Conservation (phyloP, 1,140 invertebrate species). For the Drosophila ficusphila region DNA sequence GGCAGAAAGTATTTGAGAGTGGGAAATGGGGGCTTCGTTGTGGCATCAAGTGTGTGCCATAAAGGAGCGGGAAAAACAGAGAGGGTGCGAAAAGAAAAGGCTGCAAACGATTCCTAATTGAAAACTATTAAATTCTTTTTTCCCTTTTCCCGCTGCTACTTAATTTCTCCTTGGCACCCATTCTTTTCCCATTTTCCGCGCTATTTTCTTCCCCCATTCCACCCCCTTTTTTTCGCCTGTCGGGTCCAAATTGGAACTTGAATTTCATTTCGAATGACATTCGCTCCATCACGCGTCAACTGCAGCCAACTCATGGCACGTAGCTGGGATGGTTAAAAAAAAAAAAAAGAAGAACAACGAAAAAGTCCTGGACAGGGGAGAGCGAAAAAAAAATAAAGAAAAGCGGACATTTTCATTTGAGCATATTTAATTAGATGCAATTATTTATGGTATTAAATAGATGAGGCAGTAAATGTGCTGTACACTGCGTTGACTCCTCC, state of each 20-base stretch:
- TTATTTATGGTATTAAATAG: constrained; percentile 84
- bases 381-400: constrained; percentile 47
- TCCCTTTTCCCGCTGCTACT: constrained; percentile 45
- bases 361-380: constrained; percentile 4
- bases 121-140: constrained; percentile 83
- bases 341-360: constrained; percentile 26
- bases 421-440: constrained; percentile 84
- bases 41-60: constrained; percentile 63
- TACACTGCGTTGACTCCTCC: constrained; percentile 42
- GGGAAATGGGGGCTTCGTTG: constrained; percentile 31
- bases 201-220: constrained; percentile 2
- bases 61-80: constrained; percentile 32
- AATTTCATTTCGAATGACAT: constrained; percentile 84
- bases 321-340: constrained; percentile 41
- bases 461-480: constrained; percentile 84
- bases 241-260: constrained; percentile 80
- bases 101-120: constrained; percentile 84
- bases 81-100: constrained; percentile 61
- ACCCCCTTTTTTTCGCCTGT: neutral
- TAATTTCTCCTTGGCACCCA: constrained; percentile 59
- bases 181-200: constrained; percentile 14
- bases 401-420: constrained; percentile 84
- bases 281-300: constrained; percentile 84
- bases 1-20: constrained; percentile 28
- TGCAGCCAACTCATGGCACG: constrained; percentile 75